Evolutionary conservation across 2,797 vertebrate species (phyloP).

Genomic region (Lacerta agilis): DNA sequence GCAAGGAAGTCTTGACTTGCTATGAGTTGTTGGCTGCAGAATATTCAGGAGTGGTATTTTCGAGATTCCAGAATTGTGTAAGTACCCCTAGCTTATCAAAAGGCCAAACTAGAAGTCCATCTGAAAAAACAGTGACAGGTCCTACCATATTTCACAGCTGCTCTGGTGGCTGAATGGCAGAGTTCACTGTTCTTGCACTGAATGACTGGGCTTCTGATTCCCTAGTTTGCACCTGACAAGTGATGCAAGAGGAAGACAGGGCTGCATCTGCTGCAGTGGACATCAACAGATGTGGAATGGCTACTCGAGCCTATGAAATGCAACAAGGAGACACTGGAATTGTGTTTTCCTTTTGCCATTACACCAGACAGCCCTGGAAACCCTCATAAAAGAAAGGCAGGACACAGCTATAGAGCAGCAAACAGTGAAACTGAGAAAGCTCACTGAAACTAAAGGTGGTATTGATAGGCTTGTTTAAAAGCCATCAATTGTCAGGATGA

Average conservation of each 20-base stretch:
- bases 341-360: background rate
- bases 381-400: background rate
- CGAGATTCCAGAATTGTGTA: background rate
- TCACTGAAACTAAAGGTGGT: background rate
- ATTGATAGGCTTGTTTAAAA: background rate
- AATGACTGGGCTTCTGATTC: background rate
- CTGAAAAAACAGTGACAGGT: background rate
- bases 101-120: background rate
- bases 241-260: background rate
- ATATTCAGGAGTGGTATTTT: background rate
- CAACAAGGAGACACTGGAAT: background rate
- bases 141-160: background rate
- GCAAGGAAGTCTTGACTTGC: slow-evolving; percentile 25
- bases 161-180: background rate
- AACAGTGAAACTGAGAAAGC: background rate
- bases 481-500: background rate
- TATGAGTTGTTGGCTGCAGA: background rate
- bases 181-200: background rate
- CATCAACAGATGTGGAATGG: background rate
- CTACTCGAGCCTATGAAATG: background rate
- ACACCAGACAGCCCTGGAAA: background rate
- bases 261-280: background rate
- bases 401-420: background rate
- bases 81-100: background rate
- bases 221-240: background rate